Base-by-base conservation (phyloP, 1,140 invertebrate genomes). In the Acromyrmex heyeri region DNA sequence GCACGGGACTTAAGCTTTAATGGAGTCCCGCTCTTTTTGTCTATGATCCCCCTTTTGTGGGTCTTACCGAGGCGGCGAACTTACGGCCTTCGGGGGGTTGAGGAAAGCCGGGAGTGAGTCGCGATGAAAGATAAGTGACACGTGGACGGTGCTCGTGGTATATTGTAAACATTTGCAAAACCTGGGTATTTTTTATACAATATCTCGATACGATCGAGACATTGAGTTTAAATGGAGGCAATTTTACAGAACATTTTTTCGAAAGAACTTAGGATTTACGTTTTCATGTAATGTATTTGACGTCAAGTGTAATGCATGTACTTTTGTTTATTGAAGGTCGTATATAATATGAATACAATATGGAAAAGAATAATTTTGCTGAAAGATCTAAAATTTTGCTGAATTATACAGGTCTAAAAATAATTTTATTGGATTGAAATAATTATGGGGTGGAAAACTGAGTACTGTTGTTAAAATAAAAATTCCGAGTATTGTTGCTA, bases 1-100 rank as follows among this genome's bases (percentile, higher is more conserved):
- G 88, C 95, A 95, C 94, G 94, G 93, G 94, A 95, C 94, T 95
- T 95, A 95, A 89, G 88, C 87, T 92, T 94, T 95, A 95, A 95
- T 95, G 94, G 93, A 95, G 92, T 93, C 70, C 44, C 61, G n/a
- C 21, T 53, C 48, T 73, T 61, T 81, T 65, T 81, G 38, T 44
- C 50, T 48, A 4, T n/a, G 10, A n/a, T 18, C 38, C 48, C 48
- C 48, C 48, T 82, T 82, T 61, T 59, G 53, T 5, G 14, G 38
- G 55, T 73, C 79, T 73, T 73, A 16, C 38, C 24, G 18, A 44
- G 64, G 30, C 62, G 77, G 18, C 38, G 14, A 24, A 53, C 12
- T 70, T 44, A 27, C 14, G 34, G n/a, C 48, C n/a, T 79, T 73
- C 38, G 34, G 69, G 79, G 79, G 79, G 10, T 61, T 21, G 50